phyloP scores from a whole-genome alignment of 2,888 invertebrate species.

The Dimorphilus gyrociliatus region DNA sequence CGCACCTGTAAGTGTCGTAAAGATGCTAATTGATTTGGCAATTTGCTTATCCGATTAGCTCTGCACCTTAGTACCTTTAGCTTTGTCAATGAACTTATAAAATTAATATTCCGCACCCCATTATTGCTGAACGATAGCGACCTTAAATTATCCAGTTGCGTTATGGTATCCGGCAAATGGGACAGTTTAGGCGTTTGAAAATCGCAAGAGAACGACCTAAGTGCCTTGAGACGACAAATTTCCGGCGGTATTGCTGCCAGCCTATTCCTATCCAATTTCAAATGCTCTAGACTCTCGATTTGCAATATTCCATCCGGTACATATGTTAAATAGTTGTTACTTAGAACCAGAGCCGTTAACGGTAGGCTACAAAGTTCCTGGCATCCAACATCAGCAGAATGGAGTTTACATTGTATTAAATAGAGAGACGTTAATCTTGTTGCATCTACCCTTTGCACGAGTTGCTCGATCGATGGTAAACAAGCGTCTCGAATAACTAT shows the following conservation, averaged over 20 bases:
- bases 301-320: constrained; percentile 12
- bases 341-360: constrained; percentile 13
- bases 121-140: constrained; percentile 15
- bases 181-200: constrained; percentile 12
- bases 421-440: constrained; percentile 9
- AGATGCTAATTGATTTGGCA: constrained; percentile 12
- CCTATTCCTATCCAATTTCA: constrained; percentile 14
- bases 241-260: constrained; percentile 14
- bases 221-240: constrained; percentile 10
- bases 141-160: constrained; percentile 10
- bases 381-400: constrained; percentile 2
- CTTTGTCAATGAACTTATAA: constrained; percentile 9
- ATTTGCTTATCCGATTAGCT: constrained; percentile 11
- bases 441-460: constrained; percentile 11
- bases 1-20: constrained; percentile 10
- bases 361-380: constrained; percentile 8
- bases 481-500: constrained; percentile 13
- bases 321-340: constrained; percentile 9
- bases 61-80: constrained; percentile 11
- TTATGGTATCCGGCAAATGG: constrained; percentile 10
- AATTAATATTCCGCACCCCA: constrained; percentile 13
- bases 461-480: constrained; percentile 10
- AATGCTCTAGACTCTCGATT: constrained; percentile 11
- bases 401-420: constrained; percentile 11
- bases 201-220: constrained; percentile 13